Conservation (phyloP, 2,797 vertebrate genomes). For the Melanotaenia boesemani region DNA sequence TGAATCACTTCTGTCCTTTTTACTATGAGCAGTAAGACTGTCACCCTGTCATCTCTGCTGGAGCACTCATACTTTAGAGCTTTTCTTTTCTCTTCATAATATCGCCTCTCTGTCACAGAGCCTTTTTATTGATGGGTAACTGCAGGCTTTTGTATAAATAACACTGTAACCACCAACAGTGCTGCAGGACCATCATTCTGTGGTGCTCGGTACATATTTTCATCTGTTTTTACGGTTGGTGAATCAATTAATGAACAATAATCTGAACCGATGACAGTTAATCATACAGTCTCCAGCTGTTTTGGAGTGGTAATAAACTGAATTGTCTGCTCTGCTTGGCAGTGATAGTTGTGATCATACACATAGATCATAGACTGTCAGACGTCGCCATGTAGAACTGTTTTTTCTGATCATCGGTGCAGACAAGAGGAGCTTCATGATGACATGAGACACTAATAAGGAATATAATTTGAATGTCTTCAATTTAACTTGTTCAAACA, state of each 20-base stretch:
- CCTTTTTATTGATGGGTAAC: conserved; percentile 38
- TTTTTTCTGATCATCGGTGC: too few species aligned
- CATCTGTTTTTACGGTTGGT: not conserved
- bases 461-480: too few species aligned
- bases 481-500: too few species aligned
- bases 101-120: conserved; percentile 19
- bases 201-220: not conserved
- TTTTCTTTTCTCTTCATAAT: conserved; percentile 61
- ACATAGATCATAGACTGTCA: too few species aligned
- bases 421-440: too few species aligned
- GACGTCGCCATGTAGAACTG: too few species aligned
- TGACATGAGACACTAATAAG: too few species aligned
- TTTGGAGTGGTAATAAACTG: too few species aligned
- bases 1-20: conserved; percentile 27
- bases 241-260: not conserved
- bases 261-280: not conserved
- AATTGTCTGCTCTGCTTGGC: too few species aligned
- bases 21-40: conserved; percentile 26
- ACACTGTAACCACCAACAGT: not conserved
- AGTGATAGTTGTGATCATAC: too few species aligned
- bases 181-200: not conserved
- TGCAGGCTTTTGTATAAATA: conserved; percentile 39
- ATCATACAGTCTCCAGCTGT: not conserved
- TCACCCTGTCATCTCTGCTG: conserved; percentile 66
- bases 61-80: conserved; percentile 65